Evolutionary conservation across 92 coral and sea anemone species (phyloP), one percentile per base, ranked within the genome.

Genomic region (Epizoanthus illoricatus): DNA sequence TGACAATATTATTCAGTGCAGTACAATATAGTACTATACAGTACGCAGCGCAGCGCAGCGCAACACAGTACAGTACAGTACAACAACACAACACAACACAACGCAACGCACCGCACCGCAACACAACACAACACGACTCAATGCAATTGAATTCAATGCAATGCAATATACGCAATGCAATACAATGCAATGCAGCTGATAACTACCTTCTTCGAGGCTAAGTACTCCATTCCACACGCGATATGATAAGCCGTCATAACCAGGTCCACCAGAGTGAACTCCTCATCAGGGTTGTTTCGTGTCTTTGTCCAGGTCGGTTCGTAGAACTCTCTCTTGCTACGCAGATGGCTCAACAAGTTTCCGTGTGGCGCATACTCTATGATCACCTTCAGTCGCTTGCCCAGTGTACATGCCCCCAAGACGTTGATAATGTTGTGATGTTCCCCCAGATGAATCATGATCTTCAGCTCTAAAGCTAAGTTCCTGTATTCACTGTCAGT

Each of bases 401-500:
- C 84, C 42, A 5, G 64, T 5, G 90, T 86, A 71, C 90, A 81
- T 0, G 90, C 90, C 12, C 90, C 90, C 13, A 86, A 74, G 19
- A 86, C 41, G 41, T 86, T 86, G 52, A 86, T 85, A 12, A 86
- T 86, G 84, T 86, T 86, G 58, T 86, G 86, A 9, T 86, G 90
- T 59, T 86, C 86, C 45, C 90, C 86, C 7, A 86, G 70, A 39
- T 86, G 90, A 9, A 86, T 81, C 78, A 86, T 86, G 47, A 86
- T 81, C 64, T 86, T 86, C 68, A 86, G 86, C 81, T 86, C 90
- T n/a, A 84, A 45, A n/a, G 90, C 90, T 17, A 86, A 65, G 67
- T 81, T 74, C 57, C 61, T 84, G 52, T 81, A 81, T 36, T 86
- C 90, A 13, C 49, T 47, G 57, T 81, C 57, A 66, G 40, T 74